A percentile compares a stretch with the other conserved stretches of the same genome.
phyloP scores from a whole-genome alignment of 2,888 invertebrate species.

The Lepidocyrtoides sp. region DNA sequence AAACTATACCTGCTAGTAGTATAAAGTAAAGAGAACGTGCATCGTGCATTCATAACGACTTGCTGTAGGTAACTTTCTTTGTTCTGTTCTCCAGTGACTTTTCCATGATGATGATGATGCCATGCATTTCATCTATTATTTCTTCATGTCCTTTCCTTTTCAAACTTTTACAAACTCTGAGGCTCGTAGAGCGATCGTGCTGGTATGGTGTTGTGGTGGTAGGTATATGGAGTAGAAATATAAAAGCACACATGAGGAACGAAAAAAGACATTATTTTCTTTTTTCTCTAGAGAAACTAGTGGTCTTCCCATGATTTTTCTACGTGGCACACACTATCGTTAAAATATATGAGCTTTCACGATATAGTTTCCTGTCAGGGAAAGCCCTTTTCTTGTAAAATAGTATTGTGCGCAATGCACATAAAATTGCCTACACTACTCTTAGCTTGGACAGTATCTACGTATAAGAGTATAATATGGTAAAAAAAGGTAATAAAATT shows the following conservation, averaged over 20 bases:
- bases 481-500: not conserved
- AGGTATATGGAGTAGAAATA: not conserved
- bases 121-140: conserved; percentile 43
- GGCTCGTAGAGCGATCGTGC: not conserved
- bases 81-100: conserved; percentile 68
- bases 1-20: not conserved
- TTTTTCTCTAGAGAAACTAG: conserved; percentile 65
- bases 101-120: conserved; percentile 35
- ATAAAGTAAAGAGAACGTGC: not conserved
- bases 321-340: conserved; percentile 26
- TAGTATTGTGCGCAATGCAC: conserved; percentile 24
- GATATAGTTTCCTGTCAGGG: conserved; percentile 58
- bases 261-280: conserved; percentile 69
- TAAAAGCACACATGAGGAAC: conserved; percentile 58
- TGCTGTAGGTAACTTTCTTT: conserved; percentile 61
- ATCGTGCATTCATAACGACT: not conserved
- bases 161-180: conserved; percentile 25
- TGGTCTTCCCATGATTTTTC: conserved; percentile 68
- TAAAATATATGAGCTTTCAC: conserved; percentile 58
- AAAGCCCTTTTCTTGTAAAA: conserved; percentile 60
- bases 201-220: not conserved
- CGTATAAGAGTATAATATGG: not conserved
- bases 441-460: not conserved
- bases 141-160: conserved; percentile 39
- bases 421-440: not conserved